Base-by-base conservation (phyloP, 2,797 vertebrate genomes). In the Hypotaenidia okinawae region DNA sequence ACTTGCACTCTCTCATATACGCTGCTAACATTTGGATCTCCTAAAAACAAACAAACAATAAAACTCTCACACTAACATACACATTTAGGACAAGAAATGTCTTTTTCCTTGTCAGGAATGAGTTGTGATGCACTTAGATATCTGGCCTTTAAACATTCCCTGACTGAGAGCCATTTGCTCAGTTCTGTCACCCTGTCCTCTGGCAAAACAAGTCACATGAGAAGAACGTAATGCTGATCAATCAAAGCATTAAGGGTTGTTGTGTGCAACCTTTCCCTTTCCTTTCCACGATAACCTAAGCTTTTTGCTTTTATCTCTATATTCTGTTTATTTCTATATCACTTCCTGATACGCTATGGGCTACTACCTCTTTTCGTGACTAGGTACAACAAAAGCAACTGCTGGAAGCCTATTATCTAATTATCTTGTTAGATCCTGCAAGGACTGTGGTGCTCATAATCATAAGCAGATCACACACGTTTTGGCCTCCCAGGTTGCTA, bases 371-470 rank as follows among this genome's bases (percentile, higher is more conserved):
- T 76, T 93, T 84, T 67, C 45, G 49, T 96, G 87, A 96, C 87
- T 70, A 91, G 77, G 54, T 88, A 30, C 21, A 94, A 90, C 85
- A 88, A 95, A 94, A 95, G 93, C 87, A 89, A 81, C 39, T 55
- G 47, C 74, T 87, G 61, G 61, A 87, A 96, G 91, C 87, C 70
- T 88, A 49, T 94, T 91, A 96, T 54, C 73, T 89, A 84, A 91
- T 96, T 85, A 96, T 76, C 89, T 82, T 58, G 52, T 87, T 88
- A 94, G 62, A 76, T 73, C 79, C 87, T 93, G 33, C 59, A 94
- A 79, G 61, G 63, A 41, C 77, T 70, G 39, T 13, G 64, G 52
- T 81, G 89, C 82, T 92, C 90, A 13, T 51, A n/a, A n/a, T n/a
- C n/a, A 35, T 70, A 91, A 95, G 70, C 88, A 91, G 89, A 78